phyloP scores from a whole-genome alignment of 2,113 vertebrate genomes.

The Lagenorhynchus albirostris region DNA sequence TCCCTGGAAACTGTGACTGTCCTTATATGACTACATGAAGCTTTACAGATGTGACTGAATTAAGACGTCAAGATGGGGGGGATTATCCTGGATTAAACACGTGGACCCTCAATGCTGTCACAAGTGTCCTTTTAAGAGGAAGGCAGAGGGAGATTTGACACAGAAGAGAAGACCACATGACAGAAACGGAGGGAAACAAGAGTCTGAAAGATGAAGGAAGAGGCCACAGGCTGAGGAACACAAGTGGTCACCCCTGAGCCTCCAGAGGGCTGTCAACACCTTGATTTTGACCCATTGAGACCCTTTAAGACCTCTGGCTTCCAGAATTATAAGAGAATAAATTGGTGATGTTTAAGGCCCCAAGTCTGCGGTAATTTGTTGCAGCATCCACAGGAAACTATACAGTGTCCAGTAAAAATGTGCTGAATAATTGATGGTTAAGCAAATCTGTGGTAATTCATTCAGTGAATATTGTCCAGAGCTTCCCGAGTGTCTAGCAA shows the following conservation, averaged over 20 bases:
- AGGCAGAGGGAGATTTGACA: not conserved
- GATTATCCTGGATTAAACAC: not conserved
- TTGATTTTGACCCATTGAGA: not conserved
- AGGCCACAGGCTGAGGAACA: not conserved
- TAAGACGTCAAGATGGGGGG: not conserved
- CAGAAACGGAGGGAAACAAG: not conserved
- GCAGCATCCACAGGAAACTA: not conserved
- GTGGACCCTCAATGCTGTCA: no score
- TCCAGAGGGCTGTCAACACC: not conserved
- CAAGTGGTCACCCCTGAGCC: not conserved
- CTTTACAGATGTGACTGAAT: not conserved
- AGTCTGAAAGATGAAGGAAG: not conserved
- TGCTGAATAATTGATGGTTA: not conserved
- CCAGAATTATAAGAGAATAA: not conserved
- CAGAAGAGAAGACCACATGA: not conserved
- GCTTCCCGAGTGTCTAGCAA: not conserved
- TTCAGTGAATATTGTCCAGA: not conserved
- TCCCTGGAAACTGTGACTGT: not conserved
- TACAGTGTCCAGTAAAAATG: not conserved
- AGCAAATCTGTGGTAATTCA: not conserved
- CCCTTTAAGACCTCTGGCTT: not conserved
- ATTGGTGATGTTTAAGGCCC: not conserved
- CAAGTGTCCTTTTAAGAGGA: not conserved
- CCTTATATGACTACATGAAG: not conserved
- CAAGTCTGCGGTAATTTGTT: not conserved